A percentile compares a stretch with the other conserved stretches of the same genome.
These are phyloP conservation scores for Callipepla squamata DNA, from an alignment of 2,113 vertebrate genomes.

Conservation along the genomic window DNA sequence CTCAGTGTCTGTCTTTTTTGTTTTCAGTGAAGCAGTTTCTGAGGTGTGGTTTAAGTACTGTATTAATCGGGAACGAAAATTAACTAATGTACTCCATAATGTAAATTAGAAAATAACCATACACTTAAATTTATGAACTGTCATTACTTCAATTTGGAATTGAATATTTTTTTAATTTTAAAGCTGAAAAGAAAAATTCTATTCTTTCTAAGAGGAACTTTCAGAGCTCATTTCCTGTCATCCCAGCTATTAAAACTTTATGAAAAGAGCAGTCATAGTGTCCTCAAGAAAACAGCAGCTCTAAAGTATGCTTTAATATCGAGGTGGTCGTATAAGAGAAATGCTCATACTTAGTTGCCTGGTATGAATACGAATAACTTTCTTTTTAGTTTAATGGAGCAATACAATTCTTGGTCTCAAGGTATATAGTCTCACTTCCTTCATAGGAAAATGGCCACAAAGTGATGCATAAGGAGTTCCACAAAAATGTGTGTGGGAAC, in stretches of 20 bases:
- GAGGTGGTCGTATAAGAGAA: neutral
- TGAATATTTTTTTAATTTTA: constrained; percentile 25
- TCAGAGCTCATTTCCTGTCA: neutral
- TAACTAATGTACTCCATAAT: constrained; percentile 19
- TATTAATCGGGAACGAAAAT: neutral
- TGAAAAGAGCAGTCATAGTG: constrained; percentile 24
- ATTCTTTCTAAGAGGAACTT: constrained; percentile 12
- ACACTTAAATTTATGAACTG: neutral
- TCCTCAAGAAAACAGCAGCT: neutral
- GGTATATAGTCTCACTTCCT: neutral
- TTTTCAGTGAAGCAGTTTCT: neutral
- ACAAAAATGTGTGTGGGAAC: too few relatives aligned
- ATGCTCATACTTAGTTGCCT: constrained; percentile 4
- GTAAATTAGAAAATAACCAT: neutral
- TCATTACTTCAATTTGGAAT: constrained; percentile 17
- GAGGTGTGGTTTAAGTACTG: neutral
- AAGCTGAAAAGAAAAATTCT: constrained; percentile 51
- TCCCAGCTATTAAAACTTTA: constrained; percentile 21
- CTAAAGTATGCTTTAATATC: constrained; percentile 10
- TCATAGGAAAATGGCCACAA: neutral
- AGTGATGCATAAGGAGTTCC: too few relatives aligned
- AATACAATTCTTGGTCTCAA: neutral
- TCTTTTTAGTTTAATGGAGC: constrained; percentile 4
- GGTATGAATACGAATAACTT: constrained; percentile 1
- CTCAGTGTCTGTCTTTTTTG: neutral